Conservation (phyloP, 1,140 invertebrate species). For the Grapholita molesta region DNA sequence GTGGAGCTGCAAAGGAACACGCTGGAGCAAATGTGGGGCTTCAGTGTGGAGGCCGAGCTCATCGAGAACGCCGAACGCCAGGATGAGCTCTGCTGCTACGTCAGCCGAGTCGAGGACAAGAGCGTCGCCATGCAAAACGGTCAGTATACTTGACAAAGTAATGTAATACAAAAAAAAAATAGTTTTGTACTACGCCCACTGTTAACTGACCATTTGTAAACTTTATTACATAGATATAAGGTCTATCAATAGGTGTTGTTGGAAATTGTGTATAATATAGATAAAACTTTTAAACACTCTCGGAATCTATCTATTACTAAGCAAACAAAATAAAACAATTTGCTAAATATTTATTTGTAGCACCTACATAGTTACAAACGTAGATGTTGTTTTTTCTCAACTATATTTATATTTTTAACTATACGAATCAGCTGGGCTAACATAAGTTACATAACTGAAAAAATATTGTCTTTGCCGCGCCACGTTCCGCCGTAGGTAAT, state of each 20-base stretch:
- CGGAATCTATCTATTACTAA: too few species aligned
- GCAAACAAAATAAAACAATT: too few species aligned
- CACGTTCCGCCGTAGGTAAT: neutral
- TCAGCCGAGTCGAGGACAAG: conserved; percentile 95
- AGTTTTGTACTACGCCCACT: too few species aligned
- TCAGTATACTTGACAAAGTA: conserved; percentile 76
- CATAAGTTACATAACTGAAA: neutral
- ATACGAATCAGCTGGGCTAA: neutral
- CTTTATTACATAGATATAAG: too few species aligned
- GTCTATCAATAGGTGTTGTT: too few species aligned
- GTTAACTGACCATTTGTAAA: too few species aligned
- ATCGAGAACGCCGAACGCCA: conserved; percentile 97
- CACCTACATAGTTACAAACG: too few species aligned
- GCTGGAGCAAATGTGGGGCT: conserved; percentile 97
- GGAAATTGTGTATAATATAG: too few species aligned
- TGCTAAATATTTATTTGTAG: too few species aligned
- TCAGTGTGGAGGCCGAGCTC: conserved; percentile 97
- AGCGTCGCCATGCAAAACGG: conserved; percentile 97
- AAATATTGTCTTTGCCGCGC: neutral
- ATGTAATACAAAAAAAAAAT: too few species aligned
- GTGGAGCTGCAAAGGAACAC: conserved; percentile 93
- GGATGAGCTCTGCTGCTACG: conserved; percentile 97
- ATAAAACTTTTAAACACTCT: too few species aligned
- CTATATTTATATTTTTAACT: neutral
- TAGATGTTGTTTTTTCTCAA: neutral